These are phyloP conservation scores for Copidosoma floridanum DNA, from an alignment of 1,140 invertebrate species.

Conservation along the genomic window DNA sequence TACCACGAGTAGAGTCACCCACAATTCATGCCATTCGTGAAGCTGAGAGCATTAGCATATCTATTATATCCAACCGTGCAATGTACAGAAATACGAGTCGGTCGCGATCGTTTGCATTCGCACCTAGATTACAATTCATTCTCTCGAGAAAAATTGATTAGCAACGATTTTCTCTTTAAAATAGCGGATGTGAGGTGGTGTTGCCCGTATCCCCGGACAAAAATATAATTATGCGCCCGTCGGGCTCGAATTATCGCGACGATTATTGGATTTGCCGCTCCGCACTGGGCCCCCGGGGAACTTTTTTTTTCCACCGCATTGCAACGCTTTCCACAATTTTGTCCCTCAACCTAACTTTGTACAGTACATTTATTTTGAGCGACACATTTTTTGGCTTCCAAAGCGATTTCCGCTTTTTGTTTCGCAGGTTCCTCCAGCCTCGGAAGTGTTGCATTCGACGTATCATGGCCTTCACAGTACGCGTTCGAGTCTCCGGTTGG, in stretches of 20 bases:
- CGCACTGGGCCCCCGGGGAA: background rate
- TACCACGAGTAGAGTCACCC: too few relatives aligned
- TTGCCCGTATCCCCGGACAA: background rate
- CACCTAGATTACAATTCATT: conserved; percentile 5
- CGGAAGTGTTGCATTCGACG: conserved; percentile 37
- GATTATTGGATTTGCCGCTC: too few relatives aligned
- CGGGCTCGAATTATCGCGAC: conserved; percentile 1
- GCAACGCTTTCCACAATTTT: background rate
- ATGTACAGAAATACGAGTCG: too few relatives aligned
- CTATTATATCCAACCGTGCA: too few relatives aligned
- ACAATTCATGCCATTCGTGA: too few relatives aligned
- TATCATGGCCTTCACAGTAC: conserved; percentile 43
- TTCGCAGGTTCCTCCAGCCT: conserved; percentile 46
- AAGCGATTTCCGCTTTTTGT: background rate
- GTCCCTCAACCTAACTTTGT: background rate
- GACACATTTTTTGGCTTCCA: background rate
- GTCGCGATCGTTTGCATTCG: too few relatives aligned
- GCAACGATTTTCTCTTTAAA: too few relatives aligned
- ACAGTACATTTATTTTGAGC: background rate
- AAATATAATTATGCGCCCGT: conserved; percentile 15
- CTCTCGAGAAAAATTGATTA: too few relatives aligned
- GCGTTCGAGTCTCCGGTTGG: conserved; percentile 48
- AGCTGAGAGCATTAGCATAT: too few relatives aligned
- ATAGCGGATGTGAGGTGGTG: too few relatives aligned
- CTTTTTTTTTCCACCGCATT: background rate